phyloP scores from a whole-genome alignment of 1,140 invertebrate species.

The Planococcus citri region DNA sequence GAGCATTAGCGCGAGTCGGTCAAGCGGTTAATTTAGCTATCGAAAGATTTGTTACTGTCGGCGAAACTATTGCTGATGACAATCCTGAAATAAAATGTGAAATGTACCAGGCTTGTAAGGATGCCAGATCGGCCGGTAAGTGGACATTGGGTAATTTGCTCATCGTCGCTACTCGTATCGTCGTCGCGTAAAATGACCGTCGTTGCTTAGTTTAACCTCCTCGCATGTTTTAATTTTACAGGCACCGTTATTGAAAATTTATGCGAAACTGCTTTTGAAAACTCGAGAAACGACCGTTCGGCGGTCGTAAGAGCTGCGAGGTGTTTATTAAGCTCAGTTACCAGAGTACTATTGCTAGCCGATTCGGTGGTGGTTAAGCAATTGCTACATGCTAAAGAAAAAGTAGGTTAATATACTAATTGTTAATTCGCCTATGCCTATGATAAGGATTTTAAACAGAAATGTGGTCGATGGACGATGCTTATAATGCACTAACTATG shows the following conservation, averaged over 20 bases:
- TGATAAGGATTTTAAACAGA: neutral
- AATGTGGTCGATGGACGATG: no score
- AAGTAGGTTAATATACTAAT: slow-evolving; percentile 53
- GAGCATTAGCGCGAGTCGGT: slow-evolving; percentile 80
- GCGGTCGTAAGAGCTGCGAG: slow-evolving; percentile 81
- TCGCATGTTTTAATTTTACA: slow-evolving; percentile 32
- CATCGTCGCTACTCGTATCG: no score
- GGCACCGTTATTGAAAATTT: slow-evolving; percentile 78
- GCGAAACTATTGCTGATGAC: slow-evolving; percentile 95
- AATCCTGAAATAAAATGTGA: slow-evolving; percentile 91
- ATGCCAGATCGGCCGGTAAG: slow-evolving; percentile 83
- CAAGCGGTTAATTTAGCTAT: slow-evolving; percentile 92
- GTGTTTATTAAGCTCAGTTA: slow-evolving; percentile 86
- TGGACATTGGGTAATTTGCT: neutral
- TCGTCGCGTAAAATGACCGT: neutral
- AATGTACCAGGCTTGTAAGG: slow-evolving; percentile 87
- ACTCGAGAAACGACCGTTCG: slow-evolving; percentile 52
- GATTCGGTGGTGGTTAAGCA: slow-evolving; percentile 98
- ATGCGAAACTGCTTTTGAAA: slow-evolving; percentile 59
- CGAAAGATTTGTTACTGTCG: slow-evolving; percentile 92
- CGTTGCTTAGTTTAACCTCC: neutral
- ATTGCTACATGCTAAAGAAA: slow-evolving; percentile 87
- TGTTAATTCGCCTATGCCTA: neutral
- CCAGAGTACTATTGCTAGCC: slow-evolving; percentile 90
- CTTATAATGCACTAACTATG: no score